Conservation (phyloP, 2,113 vertebrate genomes). For the Panthera leo region DNA sequence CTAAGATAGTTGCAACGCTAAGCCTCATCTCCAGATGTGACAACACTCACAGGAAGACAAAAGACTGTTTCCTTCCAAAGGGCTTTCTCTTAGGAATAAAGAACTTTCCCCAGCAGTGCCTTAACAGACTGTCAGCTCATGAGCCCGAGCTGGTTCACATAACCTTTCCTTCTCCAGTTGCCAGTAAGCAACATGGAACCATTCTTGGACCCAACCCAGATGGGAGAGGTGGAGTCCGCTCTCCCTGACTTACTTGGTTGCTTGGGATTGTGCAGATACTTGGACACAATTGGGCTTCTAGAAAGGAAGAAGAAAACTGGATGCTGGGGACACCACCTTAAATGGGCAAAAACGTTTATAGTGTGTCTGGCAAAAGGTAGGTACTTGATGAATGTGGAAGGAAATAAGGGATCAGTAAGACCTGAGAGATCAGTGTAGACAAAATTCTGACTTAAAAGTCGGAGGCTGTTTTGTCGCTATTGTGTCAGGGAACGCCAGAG, state of each 20-base stretch:
- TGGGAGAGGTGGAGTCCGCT: too few relatives aligned
- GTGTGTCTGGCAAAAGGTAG: too few relatives aligned
- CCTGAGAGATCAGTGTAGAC: background rate
- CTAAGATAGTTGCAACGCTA: fast-evolving
- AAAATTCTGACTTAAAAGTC: background rate
- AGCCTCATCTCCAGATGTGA: background rate
- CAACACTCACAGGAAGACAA: background rate
- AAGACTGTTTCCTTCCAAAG: background rate
- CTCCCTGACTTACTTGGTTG: background rate
- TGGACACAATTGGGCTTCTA: background rate
- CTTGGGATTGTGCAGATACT: background rate
- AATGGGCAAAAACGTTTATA: background rate
- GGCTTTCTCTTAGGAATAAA: background rate
- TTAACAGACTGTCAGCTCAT: background rate
- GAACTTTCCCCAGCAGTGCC: background rate
- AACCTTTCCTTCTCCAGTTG: background rate
- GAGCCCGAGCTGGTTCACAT: background rate
- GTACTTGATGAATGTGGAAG: background rate
- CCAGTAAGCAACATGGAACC: background rate
- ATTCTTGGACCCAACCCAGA: background rate
- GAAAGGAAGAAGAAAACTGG: background rate
- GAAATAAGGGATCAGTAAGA: background rate
- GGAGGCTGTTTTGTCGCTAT: too few relatives aligned
- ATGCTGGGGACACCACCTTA: background rate
- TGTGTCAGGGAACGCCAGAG: background rate